Evolutionary conservation across 2,888 invertebrate genomes (phyloP), one percentile per base, ranked within the genome.

Genomic region (Elaeidobius kamerunicus): DNA sequence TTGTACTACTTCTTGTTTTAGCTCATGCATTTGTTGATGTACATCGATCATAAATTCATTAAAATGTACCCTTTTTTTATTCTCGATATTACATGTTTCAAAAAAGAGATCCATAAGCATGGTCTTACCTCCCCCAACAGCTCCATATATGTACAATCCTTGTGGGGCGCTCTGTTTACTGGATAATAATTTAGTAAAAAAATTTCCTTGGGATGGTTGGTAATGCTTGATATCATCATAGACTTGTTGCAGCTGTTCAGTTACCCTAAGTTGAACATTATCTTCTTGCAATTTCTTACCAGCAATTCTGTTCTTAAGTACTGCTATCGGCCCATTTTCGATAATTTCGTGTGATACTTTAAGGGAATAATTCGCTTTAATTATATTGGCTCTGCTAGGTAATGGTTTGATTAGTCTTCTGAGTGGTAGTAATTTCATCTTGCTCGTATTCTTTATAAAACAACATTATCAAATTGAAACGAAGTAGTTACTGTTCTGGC

Each of bases 61-160:
- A 69, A 99, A 99, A 73, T 99, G 99, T 2, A 98, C 91, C 59
- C 97, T 79, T 39, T 81, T 75, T 67, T 89, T 90, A 59, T 79
- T 77, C 57, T 82, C 75, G 42, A 82, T 79, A 63, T 78, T 73
- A 69, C 85, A 84, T 67, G 84, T 83, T 63, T 92, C 84, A 76
- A 88, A 93, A 76, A 99, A 98, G 65, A 99, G 75, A 75, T 99
- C 98, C 99, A 99, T 99, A 52, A 99, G 76, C 87, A 98, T 98
- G 4, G 99, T 99, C 79, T 99, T 99, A 36, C 99, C 99, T 63
- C 93, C 91, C 38, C 94, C 92, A 57, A 93, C 92, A 67, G 92
- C 86, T 49, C 95, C 95, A 74, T 88, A 84, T 53, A 95, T 83
- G 67, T 96, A 95, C 9, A 95, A 74, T 3, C 95, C 95, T 72